Evolutionary conservation across 2,113 vertebrate species (phyloP).

Genomic region (Chaenocephalus aceratus): DNA sequence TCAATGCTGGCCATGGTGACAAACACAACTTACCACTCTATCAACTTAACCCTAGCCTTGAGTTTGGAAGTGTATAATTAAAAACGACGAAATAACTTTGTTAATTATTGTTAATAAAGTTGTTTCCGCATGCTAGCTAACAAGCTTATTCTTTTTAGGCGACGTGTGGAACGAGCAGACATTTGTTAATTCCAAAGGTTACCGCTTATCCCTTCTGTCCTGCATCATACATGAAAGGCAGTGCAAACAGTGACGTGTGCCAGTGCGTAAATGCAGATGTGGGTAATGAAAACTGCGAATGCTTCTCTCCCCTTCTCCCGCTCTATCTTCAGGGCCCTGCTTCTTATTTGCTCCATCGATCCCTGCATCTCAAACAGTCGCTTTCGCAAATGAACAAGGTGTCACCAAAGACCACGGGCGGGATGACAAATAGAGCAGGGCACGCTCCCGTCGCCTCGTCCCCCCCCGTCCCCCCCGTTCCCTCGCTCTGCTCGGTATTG

Average conservation of each 20-base stretch:
- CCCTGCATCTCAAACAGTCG: slow-evolving; percentile 73
- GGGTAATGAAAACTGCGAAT: slow-evolving; percentile 12
- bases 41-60: no score
- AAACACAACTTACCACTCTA: no score
- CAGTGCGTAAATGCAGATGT: slow-evolving; percentile 9
- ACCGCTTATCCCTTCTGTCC: not conserved
- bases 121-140: no score
- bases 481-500: not conserved
- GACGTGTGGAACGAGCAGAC: not conserved
- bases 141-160: no score
- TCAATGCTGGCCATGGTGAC: slow-evolving; percentile 11
- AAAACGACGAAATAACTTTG: not conserved
- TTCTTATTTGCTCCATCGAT: slow-evolving; percentile 77
- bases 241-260: not conserved
- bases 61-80: not conserved
- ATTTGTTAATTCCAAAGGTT: not conserved
- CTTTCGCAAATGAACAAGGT: slow-evolving; percentile 79
- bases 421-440: slow-evolving; percentile 73
- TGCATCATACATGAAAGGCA: not conserved
- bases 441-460: slow-evolving; percentile 1
- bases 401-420: slow-evolving; percentile 69
- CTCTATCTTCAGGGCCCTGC: slow-evolving; percentile 40
- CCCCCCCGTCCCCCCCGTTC: not conserved
- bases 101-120: no score
- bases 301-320: not conserved